Evolutionary conservation across 2,113 vertebrate genomes (phyloP).

Genomic region (Trogon surrucura): DNA sequence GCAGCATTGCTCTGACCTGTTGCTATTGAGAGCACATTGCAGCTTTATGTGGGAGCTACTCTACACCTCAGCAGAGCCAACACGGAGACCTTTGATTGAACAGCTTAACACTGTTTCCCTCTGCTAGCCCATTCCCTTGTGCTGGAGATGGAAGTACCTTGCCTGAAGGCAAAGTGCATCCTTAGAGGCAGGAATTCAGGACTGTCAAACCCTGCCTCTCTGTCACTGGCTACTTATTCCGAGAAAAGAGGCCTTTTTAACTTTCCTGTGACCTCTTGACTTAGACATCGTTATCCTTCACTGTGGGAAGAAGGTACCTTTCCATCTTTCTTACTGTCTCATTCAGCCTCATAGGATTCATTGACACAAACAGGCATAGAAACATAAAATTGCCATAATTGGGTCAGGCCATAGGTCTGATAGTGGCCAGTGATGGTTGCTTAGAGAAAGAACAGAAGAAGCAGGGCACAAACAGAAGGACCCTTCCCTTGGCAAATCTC

Average conservation of each 20-base stretch:
- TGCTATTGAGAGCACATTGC: background rate
- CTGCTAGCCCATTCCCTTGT: background rate
- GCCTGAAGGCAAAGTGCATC: slow-evolving; percentile 48
- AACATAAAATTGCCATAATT: slow-evolving; percentile 59
- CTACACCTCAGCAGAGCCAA: background rate
- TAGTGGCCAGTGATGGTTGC: background rate
- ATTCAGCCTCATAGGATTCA: slow-evolving; percentile 31
- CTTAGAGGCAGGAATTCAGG: slow-evolving; percentile 40
- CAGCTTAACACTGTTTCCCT: background rate
- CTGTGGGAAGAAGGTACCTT: slow-evolving; percentile 56
- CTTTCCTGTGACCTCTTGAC: slow-evolving; percentile 59
- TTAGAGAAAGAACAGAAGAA: slow-evolving; percentile 30
- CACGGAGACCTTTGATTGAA: background rate
- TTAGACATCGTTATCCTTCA: slow-evolving; percentile 31
- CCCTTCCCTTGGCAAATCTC: background rate
- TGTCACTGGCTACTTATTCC: slow-evolving; percentile 37
- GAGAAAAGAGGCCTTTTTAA: slow-evolving; percentile 45
- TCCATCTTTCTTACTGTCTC: slow-evolving; percentile 54
- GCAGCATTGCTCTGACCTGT: background rate
- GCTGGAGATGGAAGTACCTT: background rate
- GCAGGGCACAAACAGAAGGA: background rate
- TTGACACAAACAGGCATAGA: slow-evolving; percentile 59
- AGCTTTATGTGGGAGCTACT: background rate
- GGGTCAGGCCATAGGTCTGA: slow-evolving; percentile 66
- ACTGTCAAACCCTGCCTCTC: background rate